A percentile compares a stretch with the other conserved stretches of the same genome.
Evolutionary conservation across 2,888 invertebrate species (phyloP).

Genomic region (Oxycera nigricornis): DNA sequence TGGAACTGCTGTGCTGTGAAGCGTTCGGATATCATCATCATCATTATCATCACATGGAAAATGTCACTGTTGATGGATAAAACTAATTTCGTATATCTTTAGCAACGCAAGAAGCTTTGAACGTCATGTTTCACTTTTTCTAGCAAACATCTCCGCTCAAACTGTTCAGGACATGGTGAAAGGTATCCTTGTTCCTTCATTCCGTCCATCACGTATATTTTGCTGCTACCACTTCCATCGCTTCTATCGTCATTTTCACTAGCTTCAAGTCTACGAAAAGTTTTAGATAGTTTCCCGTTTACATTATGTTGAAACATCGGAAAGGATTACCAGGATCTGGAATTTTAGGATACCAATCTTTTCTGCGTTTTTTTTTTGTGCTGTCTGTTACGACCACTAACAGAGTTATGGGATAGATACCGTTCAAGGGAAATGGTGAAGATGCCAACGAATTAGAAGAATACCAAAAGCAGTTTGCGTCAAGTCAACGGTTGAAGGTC

Average conservation of each 20-base stretch:
- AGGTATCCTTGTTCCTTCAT: conserved; percentile 12
- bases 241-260: too few species aligned
- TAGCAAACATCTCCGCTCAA: background rate
- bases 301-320: conserved; percentile 42
- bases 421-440: conserved; percentile 2
- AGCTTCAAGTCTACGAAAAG: background rate
- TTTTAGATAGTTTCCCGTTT: conserved; percentile 12
- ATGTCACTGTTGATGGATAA: conserved; percentile 46
- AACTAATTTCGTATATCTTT: conserved; percentile 46
- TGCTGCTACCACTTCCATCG: too few species aligned
- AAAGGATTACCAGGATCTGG: conserved; percentile 41
- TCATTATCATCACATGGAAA: conserved; percentile 46
- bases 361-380: conserved; percentile 22
- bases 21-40: conserved; percentile 41
- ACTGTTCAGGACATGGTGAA: background rate
- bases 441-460: conserved; percentile 23
- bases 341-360: conserved; percentile 18
- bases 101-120: conserved; percentile 26
- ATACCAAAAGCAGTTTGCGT: conserved; percentile 29
- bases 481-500: conserved; percentile 26
- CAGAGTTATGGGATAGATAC: background rate
- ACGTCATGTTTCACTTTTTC: conserved; percentile 41
- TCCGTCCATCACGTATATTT: background rate
- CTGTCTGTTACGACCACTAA: background rate
- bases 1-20: background rate